These are phyloP conservation scores for Chironomus riparius DNA, from an alignment of 2,888 invertebrate species.

Conservation along the genomic window DNA sequence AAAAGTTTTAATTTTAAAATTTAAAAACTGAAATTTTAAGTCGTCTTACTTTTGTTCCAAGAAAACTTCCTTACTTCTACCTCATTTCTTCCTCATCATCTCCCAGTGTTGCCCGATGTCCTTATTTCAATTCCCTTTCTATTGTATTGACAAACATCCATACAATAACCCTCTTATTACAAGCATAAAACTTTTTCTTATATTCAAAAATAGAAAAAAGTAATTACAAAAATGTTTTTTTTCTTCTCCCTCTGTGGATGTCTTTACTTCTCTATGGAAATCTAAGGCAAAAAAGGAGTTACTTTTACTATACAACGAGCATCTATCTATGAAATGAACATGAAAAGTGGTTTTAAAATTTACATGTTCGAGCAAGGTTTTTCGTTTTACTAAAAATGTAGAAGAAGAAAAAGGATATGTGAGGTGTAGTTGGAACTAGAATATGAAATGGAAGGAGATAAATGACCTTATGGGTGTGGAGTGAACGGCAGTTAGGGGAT, in stretches of 20 bases:
- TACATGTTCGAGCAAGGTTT: slow-evolving; percentile 24
- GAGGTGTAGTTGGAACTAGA: neutral
- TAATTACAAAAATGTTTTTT: neutral
- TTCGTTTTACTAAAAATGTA: neutral
- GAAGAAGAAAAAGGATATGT: neutral
- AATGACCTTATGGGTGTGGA: neutral
- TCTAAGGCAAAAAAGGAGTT: too few relatives aligned
- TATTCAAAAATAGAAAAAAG: neutral
- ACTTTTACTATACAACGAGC: too few relatives aligned
- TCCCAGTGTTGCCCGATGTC: neutral
- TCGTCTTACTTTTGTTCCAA: neutral
- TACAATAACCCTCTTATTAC: neutral
- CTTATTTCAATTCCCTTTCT: neutral
- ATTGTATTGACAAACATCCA: neutral
- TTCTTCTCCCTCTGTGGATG: neutral
- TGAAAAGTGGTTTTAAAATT: slow-evolving; percentile 26
- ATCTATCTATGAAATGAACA: neutral
- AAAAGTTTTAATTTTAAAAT: too few relatives aligned
- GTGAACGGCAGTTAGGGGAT: neutral
- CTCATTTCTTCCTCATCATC: too few relatives aligned
- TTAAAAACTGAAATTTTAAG: too few relatives aligned
- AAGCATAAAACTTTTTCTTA: neutral
- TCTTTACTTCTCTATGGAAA: neutral
- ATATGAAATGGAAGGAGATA: neutral
- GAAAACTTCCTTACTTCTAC: neutral